phyloP scores from a whole-genome alignment of 2,113 vertebrate species.

The Ammodytes dubius region DNA sequence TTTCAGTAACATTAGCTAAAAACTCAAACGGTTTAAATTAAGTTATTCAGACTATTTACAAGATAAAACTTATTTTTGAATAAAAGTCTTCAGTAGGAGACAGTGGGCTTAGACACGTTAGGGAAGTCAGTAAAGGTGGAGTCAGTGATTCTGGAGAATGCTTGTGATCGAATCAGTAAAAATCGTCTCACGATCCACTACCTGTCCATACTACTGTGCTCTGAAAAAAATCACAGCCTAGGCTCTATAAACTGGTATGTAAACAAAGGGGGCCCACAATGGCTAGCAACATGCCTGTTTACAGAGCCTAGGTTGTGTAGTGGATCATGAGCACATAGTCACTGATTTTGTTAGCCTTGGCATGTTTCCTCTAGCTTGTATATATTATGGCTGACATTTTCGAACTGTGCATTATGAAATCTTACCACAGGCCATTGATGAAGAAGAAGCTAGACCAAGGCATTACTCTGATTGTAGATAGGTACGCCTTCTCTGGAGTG shows the following conservation, averaged over 20 bases:
- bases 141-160: no score
- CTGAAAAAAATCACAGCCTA: no score
- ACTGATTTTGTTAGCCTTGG: neutral
- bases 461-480: constrained; percentile 90
- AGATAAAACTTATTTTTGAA: neutral
- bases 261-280: no score
- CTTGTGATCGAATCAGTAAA: no score
- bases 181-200: no score
- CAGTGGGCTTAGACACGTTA: neutral
- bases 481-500: constrained; percentile 96
- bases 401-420: neutral
- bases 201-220: no score
- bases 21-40: neutral
- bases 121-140: neutral
- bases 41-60: neutral
- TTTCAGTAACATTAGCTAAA: neutral
- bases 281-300: no score
- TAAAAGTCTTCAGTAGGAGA: neutral
- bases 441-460: constrained; percentile 91
- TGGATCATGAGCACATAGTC: no score
- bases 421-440: constrained; percentile 76
- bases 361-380: neutral
- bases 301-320: no score
- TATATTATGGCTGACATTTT: neutral
- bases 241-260: no score